phyloP scores from a whole-genome alignment of 2,113 vertebrate species.

The Macrotis lagotis region DNA sequence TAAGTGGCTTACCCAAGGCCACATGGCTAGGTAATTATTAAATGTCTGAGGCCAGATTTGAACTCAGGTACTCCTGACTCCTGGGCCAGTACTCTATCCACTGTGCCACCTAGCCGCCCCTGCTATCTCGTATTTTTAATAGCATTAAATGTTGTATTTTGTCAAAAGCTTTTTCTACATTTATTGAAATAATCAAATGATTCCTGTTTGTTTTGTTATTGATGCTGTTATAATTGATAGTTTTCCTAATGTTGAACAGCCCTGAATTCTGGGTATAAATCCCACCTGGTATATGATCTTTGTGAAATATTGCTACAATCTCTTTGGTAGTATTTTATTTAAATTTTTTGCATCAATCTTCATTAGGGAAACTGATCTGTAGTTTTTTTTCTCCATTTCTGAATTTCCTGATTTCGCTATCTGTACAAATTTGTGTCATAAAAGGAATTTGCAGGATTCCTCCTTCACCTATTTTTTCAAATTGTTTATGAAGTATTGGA shows the following conservation, averaged over 20 bases:
- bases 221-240: no score
- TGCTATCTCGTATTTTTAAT: not conserved
- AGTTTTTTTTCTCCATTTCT: not conserved
- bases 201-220: no score
- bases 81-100: no score
- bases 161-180: no score
- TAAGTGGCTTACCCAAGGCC: no score
- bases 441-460: not conserved
- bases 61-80: no score
- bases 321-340: not conserved
- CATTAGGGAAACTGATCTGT: not conserved
- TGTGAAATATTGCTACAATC: not conserved
- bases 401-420: not conserved
- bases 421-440: not conserved
- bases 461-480: not conserved
- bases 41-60: no score
- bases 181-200: no score
- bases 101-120: no score
- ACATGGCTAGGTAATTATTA: no score
- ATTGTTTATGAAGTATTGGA: not conserved
- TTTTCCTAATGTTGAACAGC: no score
- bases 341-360: not conserved
- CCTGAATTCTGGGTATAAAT: not conserved
- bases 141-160: not conserved
- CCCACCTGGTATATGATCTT: not conserved